Evolutionary conservation across 2,113 vertebrate species (phyloP), one percentile per base, ranked within the genome.

Genomic region (Aegithalos caudatus): DNA sequence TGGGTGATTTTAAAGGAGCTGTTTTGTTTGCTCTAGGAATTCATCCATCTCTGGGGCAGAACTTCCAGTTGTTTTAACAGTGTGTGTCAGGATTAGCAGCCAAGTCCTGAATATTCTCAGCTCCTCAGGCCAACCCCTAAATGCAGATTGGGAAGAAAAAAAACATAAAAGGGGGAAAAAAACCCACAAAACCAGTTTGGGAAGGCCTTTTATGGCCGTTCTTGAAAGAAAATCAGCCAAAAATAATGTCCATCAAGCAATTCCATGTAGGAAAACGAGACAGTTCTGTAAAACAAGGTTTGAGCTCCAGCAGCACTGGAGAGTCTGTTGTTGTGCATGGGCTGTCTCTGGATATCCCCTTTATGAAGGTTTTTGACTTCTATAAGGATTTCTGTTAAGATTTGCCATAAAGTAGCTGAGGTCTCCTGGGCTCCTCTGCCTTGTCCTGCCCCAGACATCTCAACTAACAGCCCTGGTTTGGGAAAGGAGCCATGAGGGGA

Each of bases 401-500:
- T 90, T 92, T 74, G 56, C 57, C 81, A 48, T 74, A 54, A 78
- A 88, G 76, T 35, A 90, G 33, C 61, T 0, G 1, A 25, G 48
- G 60, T 86, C 76, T 94, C 90, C 60, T 47, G 74, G 74, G 87
- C 82, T 96, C 48, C 48, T 90, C 71, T 45, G 85, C 82, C 72
- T 88, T 69, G 80, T 93, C 82, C 88, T 90, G 82, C 86, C 88
- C 35, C 93, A 93, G 65, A 71, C 92, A 83, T 92, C 87, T 83
- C 92, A 81, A 71, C 82, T 83, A 79, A 50, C 82, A 88, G 76
- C 72, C 35, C 76, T 81, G 64, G 51, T n/a, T 90, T 96, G 92
- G 95, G 95, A 96, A 97, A 96, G 85, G 54, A 94, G 93, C 95
- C 95, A 95, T 76, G 77, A 81, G 83, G 60, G 76, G 4, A 4